Base-by-base conservation (phyloP, 2,113 vertebrate species). In the Gasterosteus nipponicus region DNA sequence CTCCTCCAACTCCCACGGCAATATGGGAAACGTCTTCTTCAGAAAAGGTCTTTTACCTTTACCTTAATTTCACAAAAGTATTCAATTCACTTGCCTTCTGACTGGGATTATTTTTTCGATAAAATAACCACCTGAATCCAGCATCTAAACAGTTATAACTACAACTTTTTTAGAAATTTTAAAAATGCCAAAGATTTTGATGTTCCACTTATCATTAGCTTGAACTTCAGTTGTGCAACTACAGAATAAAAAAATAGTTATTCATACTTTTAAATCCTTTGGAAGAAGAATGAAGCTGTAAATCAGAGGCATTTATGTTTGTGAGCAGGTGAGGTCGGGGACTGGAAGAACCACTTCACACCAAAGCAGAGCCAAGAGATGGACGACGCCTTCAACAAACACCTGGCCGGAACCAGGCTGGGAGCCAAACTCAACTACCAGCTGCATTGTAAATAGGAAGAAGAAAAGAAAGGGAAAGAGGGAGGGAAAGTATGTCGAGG, bases 331-430 rank as follows among this genome's bases (percentile, higher is more conserved):
- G 86, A 86, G 61, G 76, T 93, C 41, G 90, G 94, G 22, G 94
- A 93, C 72, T 95, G 92, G 93, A 96, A 84, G 90, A 92, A 81
- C 60, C 16, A 94, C 59, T 94, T 96, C 4, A 83, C 62, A 56
- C 86, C 92, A 75, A 85, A 91, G 72, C 94, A 94, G 81, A 96
- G 86, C 51, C 63, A 75, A 44, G 89, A 94, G 91, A 95, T 96
- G 94, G 92, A 96, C 54, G 60, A 0, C 71, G 95, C 91, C 85
- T 96, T 96, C 91, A 80, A 87, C 79, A 73, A 88, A 16, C 49
- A 38, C 49, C 93, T 93, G 78, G 87, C 81, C 56, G 93, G 90
- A 76, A 95, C 89, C 2, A 76, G 80, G 46, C 41, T 94, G 9
- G 93, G 93, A 78, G 69, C 65, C 26, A 89, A 88, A 66, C 14